Evolutionary conservation across 2,888 invertebrate species (phyloP), one percentile per base, ranked within the genome.

Genomic region (Tetramorium bicarinatum): DNA sequence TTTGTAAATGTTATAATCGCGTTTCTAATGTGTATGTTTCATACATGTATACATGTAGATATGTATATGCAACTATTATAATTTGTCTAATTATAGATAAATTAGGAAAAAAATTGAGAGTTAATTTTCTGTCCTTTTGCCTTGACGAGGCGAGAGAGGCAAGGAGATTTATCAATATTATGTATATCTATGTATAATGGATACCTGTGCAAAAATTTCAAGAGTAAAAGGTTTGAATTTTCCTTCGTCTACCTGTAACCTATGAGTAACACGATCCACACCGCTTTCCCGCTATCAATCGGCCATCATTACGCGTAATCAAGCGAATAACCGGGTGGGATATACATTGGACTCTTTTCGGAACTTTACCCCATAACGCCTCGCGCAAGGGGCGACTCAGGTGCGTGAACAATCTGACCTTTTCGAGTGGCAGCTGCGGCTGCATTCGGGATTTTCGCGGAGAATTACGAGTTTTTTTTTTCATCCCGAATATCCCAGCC

Each of bases 231-330:
- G 21, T 25, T 47, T 25, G 38, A 41, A 54, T 71, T 52, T 77
- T 84, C 82, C 67, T 79, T 83, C 81, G 87, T 64, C 82, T 87
- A 89, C 87, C 86, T 79, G 79, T 41, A 34, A 34, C 4, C 29
- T 4, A 15, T 56, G 38, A 75, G 94, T 92, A 94, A 94, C 86
- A 85, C 87, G 92, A 93, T 91, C 89, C 87, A 85, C 88, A 89
- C 4, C 29, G 90, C 88, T 90, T 89, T 90, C 85, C 90, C 85
- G 91, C 92, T 93, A 93, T 94, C 93, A 92, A 92, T 92, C 87
- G 80, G 94, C 92, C 93, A 94, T 93, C 92, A 94, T 94, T 93
- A 93, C 92, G 90, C 91, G 91, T 93, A 94, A 94, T 94, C 93
- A 93, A 93, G 92, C 92, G 93, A 90, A 90, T 92, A 93, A 93